Evolutionary conservation across 2,888 invertebrate genomes (phyloP), one percentile per base, ranked within the genome.

Genomic region (Conistra vaccinii): DNA sequence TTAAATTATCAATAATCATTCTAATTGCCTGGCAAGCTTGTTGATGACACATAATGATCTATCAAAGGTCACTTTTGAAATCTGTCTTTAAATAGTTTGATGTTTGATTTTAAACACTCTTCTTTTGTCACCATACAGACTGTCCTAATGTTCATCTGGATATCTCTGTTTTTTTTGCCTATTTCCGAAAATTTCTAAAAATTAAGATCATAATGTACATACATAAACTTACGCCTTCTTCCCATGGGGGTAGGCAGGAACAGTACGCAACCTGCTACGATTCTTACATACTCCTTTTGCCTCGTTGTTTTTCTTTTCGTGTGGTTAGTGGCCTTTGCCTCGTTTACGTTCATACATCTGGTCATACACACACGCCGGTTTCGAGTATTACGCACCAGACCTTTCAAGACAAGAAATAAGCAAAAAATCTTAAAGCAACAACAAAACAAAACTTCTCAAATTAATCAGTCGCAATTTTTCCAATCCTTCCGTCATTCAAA

Each of bases 391-490:
- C n/a, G n/a, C n/a, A n/a, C n/a, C n/a, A n/a, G n/a, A n/a, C n/a
- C n/a, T n/a, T n/a, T n/a, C 0, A 32, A 29, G 4, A 0, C 26
- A 45, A 20, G 12, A 58, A 23, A 57, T 3, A 29, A 32, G 60
- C 7, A 6, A 14, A 35, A 73, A 65, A 14, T n/a, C 17, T 29
- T 29, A 45, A 45, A 69, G 4, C 26, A 63, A 53, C 48, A 51
- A 74, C n/a, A 53, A 55, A 84, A 72, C 29, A 53, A 63, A 81
- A 53, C 58, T 39, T 69, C n/a, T 20, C 57, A 73, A 39, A 83
- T 78, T 83, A 85, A 83, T 85, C 85, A 78, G 71, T 51, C 66
- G 67, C 69, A 72, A 68, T 85, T 85, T 83, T 85, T 78, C 26
- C 69, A 67, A 72, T 78, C 83, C 79, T 69, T 74, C 53, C 26